These are phyloP conservation scores for Polypedilum pembai DNA, from an alignment of 1,140 invertebrate genomes.

Conservation along the genomic window DNA sequence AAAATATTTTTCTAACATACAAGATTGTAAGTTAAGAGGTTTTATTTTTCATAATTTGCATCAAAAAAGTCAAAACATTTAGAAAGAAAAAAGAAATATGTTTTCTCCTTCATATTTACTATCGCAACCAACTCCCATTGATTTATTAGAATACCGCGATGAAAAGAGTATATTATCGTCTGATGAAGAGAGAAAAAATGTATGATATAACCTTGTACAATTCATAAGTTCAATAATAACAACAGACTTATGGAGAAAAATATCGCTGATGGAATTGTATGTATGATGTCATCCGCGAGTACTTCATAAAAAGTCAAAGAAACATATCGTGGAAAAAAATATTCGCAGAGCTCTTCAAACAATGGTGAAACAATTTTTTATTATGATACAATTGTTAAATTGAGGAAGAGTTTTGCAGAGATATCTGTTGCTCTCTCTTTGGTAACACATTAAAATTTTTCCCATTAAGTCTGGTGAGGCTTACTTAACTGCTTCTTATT, in stretches of 20 bases:
- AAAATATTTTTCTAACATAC: neutral
- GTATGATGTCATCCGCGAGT: neutral
- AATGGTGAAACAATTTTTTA: neutral
- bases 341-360: neutral
- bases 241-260: neutral
- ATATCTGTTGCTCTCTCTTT: neutral
- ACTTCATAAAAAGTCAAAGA: neutral
- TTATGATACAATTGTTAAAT: neutral
- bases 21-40: neutral
- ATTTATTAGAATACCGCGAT: neutral
- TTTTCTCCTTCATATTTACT: neutral
- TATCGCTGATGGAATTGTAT: neutral
- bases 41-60: neutral
- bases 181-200: neutral
- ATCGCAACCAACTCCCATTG: neutral
- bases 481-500: conserved; percentile 5
- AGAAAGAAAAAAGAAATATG: neutral
- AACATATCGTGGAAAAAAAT: neutral
- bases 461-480: neutral
- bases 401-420: neutral
- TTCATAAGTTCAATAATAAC: neutral
- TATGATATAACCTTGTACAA: conserved; percentile 7
- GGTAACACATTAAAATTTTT: neutral
- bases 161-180: neutral
- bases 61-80: neutral